Percentiles rank a stretch among this genome's conserved stretches.
Conservation (phyloP, 2,797 vertebrate species). For the Neomorphus geoffroyi region DNA sequence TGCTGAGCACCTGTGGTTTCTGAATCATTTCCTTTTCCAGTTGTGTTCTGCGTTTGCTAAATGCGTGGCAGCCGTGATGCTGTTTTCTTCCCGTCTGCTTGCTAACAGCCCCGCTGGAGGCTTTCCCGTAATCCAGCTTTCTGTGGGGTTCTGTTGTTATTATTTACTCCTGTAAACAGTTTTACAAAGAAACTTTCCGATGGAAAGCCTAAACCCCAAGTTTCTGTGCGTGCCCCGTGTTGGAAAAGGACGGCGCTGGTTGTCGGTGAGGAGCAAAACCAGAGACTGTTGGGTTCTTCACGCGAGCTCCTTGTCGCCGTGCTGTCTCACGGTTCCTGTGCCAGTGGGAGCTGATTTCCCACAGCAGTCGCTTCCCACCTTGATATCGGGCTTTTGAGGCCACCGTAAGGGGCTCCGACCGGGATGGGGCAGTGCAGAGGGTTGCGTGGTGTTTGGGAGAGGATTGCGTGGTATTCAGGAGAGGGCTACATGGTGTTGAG, state of each 20-base stretch:
- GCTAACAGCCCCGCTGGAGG: not conserved
- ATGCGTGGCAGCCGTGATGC: not conserved
- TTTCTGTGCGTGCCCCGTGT: not conserved
- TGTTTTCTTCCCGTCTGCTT: constrained; percentile 25
- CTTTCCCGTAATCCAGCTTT: not conserved
- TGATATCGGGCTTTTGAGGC: not conserved
- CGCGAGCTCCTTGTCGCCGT: not conserved
- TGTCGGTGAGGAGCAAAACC: not conserved
- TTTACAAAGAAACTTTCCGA: not conserved
- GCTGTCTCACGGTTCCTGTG: not conserved
- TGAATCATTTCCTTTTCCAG: constrained; percentile 70
- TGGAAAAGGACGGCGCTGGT: not conserved
- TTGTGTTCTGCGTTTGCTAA: constrained; percentile 16
- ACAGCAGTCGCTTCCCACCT: not conserved
- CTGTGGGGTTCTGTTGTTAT: not conserved
- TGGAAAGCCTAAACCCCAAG: not conserved
- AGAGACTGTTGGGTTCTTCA: not conserved
- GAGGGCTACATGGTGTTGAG: no score
- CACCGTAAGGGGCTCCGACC: not conserved
- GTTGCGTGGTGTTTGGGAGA: no score
- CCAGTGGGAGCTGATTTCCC: not conserved
- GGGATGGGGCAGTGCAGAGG: not conserved
- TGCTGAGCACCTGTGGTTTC: constrained; percentile 55
- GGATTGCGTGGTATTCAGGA: no score
- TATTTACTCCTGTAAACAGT: not conserved